Evolutionary conservation across 2,888 invertebrate genomes (phyloP).

Genomic region (Icerya purchasi): DNA sequence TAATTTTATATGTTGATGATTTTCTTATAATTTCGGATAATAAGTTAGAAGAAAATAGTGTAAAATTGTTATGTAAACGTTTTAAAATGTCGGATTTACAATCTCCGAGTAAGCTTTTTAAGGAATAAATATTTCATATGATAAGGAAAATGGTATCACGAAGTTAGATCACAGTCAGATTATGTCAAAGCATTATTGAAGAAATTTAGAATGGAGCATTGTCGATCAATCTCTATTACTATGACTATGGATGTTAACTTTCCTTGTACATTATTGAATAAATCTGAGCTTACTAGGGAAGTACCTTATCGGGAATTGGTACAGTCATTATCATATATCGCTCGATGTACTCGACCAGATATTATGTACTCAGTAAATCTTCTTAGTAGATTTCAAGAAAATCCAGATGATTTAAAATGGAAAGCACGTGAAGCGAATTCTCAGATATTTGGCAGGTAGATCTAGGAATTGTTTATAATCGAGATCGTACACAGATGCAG

Average conservation of each 20-base stretch:
- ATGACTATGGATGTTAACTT: neutral
- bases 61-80: neutral
- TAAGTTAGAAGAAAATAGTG: neutral
- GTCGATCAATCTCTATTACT: neutral
- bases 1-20: too few relatives aligned
- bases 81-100: neutral
- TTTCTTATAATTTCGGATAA: neutral
- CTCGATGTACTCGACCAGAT: too few relatives aligned
- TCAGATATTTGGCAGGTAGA: neutral
- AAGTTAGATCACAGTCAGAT: neutral
- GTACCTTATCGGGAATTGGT: neutral
- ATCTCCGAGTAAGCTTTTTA: neutral
- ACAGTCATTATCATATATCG: neutral
- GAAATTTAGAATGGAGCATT: constrained; percentile 1
- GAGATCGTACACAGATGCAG: too few relatives aligned
- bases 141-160: neutral
- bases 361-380: too few relatives aligned
- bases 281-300: neutral
- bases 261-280: neutral
- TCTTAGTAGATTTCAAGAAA: too few relatives aligned
- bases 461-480: neutral
- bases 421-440: neutral
- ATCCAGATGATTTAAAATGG: too few relatives aligned
- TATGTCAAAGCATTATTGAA: neutral
- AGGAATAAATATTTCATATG: neutral